phyloP scores from a whole-genome alignment of 2,113 vertebrate species.

The Gadus chalcogrammus region DNA sequence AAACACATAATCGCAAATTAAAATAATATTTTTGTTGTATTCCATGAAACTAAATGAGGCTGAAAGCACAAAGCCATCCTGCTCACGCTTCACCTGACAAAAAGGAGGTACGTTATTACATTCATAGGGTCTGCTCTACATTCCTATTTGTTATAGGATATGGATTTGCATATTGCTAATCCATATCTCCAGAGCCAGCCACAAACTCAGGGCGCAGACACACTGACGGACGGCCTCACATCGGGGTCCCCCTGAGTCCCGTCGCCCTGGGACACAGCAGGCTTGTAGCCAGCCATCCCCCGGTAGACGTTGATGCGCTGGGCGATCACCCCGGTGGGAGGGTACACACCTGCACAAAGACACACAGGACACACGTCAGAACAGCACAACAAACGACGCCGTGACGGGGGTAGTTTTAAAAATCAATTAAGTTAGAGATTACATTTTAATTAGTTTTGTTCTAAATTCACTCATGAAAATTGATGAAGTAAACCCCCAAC shows the following conservation, averaged over 20 bases:
- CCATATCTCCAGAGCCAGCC: too few relatives aligned
- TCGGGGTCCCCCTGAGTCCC: conserved; percentile 52
- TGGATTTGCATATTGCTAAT: too few relatives aligned
- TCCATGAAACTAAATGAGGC: too few relatives aligned
- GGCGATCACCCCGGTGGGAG: conserved; percentile 82
- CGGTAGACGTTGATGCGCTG: conserved; percentile 87
- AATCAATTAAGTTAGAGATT: not conserved
- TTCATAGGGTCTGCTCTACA: too few relatives aligned
- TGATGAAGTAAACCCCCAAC: too few relatives aligned
- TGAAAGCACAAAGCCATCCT: too few relatives aligned
- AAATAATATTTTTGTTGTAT: too few relatives aligned
- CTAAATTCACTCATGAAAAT: not conserved
- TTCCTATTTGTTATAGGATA: too few relatives aligned
- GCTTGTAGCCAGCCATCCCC: conserved; percentile 69
- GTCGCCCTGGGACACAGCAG: conserved; percentile 58
- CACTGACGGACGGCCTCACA: conserved; percentile 68
- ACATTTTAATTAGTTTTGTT: not conserved
- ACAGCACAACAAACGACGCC: too few relatives aligned
- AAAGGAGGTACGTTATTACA: too few relatives aligned
- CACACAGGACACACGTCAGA: not conserved
- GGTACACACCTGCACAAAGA: conserved; percentile 29
- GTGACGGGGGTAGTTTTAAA: not conserved
- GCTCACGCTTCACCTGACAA: too few relatives aligned
- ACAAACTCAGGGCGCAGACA: not conserved
- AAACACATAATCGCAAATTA: too few relatives aligned